Evolutionary conservation across 2,797 vertebrate genomes (phyloP).

Genomic region (Chiloscyllium punctatum): DNA sequence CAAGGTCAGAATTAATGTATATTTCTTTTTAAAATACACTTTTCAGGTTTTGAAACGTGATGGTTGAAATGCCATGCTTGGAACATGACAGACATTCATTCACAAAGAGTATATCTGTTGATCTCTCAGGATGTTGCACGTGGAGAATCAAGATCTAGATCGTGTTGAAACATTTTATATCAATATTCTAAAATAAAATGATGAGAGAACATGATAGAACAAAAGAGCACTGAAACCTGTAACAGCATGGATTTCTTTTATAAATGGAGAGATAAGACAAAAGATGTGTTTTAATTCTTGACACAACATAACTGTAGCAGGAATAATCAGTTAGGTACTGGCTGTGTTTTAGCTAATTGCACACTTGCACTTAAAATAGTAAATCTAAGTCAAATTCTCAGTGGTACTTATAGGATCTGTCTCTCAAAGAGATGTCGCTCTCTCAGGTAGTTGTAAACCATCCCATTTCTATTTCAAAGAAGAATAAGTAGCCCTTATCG

Average conservation of each 20-base stretch:
- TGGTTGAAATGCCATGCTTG: background rate
- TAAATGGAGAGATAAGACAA: background rate
- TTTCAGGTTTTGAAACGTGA: background rate
- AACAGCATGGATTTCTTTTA: background rate
- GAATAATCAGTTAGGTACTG: background rate
- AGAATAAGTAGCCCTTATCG: background rate
- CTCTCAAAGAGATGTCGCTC: background rate
- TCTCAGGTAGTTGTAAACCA: background rate
- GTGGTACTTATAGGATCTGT: background rate
- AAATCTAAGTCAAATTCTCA: background rate
- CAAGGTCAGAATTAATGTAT: background rate
- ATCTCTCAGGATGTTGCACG: background rate
- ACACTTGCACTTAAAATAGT: background rate
- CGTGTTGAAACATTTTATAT: background rate
- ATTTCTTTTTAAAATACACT: background rate
- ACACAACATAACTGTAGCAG: background rate
- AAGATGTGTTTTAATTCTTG: background rate
- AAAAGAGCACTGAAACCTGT: background rate
- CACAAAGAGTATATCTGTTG: background rate
- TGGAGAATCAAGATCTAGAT: background rate
- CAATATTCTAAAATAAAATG: background rate
- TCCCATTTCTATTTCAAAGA: background rate
- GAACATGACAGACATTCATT: background rate
- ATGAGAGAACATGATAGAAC: background rate
- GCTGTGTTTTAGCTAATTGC: background rate